Percentiles rank a stretch among this genome's conserved stretches.
Conservation (phyloP, 2,888 invertebrate species). For the Eupsilia transversa region DNA sequence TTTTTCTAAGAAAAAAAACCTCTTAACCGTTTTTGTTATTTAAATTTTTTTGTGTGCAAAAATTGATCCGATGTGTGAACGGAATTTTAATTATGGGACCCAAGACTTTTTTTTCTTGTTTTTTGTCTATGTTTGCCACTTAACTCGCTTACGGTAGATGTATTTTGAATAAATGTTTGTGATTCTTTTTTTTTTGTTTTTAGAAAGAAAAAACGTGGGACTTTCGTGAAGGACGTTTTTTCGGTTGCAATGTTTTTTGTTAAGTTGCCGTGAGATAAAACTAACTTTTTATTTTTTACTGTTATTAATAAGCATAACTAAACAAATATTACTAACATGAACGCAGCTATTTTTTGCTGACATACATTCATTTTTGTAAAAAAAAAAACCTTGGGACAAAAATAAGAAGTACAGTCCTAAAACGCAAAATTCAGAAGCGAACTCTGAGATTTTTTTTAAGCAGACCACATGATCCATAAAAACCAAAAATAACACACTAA, state of each 20-base stretch:
- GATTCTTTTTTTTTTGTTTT: constrained; percentile 50
- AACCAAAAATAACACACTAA: no score
- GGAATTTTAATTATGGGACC: constrained; percentile 71
- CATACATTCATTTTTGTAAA: background rate
- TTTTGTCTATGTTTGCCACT: constrained; percentile 76
- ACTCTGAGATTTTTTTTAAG: no score
- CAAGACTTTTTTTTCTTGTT: constrained; percentile 58
- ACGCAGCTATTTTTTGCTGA: background rate
- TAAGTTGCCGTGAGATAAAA: constrained; percentile 29
- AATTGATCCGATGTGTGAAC: constrained; percentile 77
- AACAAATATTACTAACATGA: constrained; percentile 2
- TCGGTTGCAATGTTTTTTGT: constrained; percentile 1
- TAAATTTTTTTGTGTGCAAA: constrained; percentile 64
- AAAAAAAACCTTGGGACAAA: no score
- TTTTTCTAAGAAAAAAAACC: constrained; percentile 63
- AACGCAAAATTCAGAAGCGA: background rate
- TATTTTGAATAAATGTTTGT: constrained; percentile 74
- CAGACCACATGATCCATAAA: no score
- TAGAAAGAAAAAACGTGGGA: constrained; percentile 72
- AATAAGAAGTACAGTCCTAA: background rate
- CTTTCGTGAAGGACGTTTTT: constrained; percentile 32
- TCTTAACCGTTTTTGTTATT: constrained; percentile 70
- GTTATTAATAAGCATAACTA: constrained; percentile 13
- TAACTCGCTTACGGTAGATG: constrained; percentile 78
- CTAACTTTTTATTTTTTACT: constrained; percentile 1